Conservation (phyloP, 2,797 vertebrate genomes). For the Gastrophryne carolinensis region DNA sequence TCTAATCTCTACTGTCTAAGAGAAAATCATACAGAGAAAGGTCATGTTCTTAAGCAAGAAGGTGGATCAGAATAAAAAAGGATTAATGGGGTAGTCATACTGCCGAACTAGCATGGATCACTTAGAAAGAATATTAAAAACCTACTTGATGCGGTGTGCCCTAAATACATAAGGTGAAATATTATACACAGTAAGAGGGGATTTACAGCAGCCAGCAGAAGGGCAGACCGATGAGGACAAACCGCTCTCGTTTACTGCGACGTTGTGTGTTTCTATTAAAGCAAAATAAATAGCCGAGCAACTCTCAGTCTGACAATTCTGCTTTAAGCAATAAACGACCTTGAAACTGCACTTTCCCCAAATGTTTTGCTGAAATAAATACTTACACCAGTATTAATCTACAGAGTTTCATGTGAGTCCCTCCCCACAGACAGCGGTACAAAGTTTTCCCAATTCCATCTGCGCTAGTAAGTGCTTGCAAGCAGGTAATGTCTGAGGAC, state of each 20-base stretch:
- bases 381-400: conserved; percentile 33
- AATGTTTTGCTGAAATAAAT: conserved; percentile 43
- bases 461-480: conserved; percentile 37
- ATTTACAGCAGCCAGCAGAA: background rate
- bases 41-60: background rate
- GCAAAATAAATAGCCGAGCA: conserved; percentile 19
- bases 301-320: conserved; percentile 18
- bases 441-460: conserved; percentile 50
- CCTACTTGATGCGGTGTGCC: background rate
- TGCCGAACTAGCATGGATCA: background rate
- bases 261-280: conserved; percentile 24
- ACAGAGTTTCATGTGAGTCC: conserved; percentile 2
- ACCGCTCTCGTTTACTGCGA: background rate
- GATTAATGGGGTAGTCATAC: background rate
- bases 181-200: background rate
- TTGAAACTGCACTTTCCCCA: conserved; percentile 26
- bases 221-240: background rate
- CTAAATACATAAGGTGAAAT: background rate
- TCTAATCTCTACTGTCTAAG: conserved; percentile 1
- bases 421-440: conserved; percentile 26
- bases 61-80: conserved; percentile 5
- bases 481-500: conserved; percentile 55
- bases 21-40: conserved; percentile 10
- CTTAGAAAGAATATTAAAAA: background rate
- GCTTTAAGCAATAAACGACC: conserved; percentile 39